These are phyloP conservation scores for Bubo bubo DNA, from an alignment of 2,113 vertebrate genomes.

Conservation along the genomic window DNA sequence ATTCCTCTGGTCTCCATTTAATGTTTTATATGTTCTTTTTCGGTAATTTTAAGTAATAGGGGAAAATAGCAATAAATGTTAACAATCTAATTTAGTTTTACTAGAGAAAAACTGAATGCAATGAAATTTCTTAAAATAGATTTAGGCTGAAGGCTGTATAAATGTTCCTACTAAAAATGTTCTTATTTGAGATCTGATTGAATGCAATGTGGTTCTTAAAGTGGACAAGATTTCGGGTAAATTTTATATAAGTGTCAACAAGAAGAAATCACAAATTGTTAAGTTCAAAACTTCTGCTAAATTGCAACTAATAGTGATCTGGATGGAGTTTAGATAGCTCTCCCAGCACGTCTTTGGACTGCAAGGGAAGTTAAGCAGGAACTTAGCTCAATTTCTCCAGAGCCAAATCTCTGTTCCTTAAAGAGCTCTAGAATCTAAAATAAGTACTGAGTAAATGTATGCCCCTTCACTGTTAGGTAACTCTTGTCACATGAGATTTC, in stretches of 20 bases:
- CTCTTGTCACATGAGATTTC: neutral
- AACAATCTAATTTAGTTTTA: conserved; percentile 50
- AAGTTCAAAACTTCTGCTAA: neutral
- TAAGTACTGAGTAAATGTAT: neutral
- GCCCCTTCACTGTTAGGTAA: neutral
- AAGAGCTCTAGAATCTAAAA: neutral
- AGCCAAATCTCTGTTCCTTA: neutral
- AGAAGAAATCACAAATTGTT: neutral
- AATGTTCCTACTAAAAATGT: neutral
- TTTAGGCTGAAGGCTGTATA: neutral
- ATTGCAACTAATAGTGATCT: neutral
- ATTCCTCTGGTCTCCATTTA: neutral
- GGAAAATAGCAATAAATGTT: conserved; percentile 47
- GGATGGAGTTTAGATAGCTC: neutral
- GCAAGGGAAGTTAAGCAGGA: neutral
- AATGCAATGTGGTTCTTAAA: neutral
- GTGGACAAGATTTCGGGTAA: neutral
- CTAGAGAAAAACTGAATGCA: neutral
- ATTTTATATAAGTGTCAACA: neutral
- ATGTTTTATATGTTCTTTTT: conserved; percentile 5
- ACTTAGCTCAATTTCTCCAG: neutral
- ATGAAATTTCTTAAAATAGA: conserved; percentile 38
- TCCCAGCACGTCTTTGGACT: neutral
- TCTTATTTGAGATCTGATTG: neutral
- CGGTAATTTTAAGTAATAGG: conserved; percentile 12